Evolutionary conservation across 1,140 invertebrate genomes (phyloP).

Genomic region (Gryllus bimaculatus): DNA sequence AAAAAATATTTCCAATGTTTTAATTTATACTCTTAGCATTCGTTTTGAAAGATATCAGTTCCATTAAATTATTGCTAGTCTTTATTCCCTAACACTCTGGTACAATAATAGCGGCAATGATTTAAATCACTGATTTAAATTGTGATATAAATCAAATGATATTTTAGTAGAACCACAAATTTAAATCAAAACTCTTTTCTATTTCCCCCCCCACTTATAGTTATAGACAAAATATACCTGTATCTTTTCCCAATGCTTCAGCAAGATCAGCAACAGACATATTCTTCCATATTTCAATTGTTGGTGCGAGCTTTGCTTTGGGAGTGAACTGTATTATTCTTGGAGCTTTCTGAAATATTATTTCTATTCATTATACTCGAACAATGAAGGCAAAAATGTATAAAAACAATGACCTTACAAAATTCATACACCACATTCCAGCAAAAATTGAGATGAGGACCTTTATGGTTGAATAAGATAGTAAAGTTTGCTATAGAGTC

Average conservation of each 20-base stretch:
- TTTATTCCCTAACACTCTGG: background rate
- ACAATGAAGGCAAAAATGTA: background rate
- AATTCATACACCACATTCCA: no score
- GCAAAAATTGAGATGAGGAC: no score
- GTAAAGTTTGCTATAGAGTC: no score
- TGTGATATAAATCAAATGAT: constrained; percentile 17
- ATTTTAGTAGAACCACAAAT: background rate
- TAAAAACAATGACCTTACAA: no score
- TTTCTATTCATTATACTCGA: background rate
- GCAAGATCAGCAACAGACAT: constrained; percentile 70
- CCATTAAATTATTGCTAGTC: background rate
- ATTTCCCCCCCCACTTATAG: no score
- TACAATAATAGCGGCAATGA: background rate
- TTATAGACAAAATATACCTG: constrained; percentile 27
- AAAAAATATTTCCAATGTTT: constrained; percentile 7
- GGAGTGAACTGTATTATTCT: constrained; percentile 41
- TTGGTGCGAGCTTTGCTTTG: constrained; percentile 36
- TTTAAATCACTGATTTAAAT: background rate
- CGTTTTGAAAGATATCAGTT: background rate
- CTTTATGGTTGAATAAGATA: no score
- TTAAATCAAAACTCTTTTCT: no score
- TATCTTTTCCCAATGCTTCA: constrained; percentile 37
- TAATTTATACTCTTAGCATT: constrained; percentile 13
- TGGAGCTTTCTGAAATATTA: constrained; percentile 35
- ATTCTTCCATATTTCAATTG: constrained; percentile 61